Evolutionary conservation across 2,797 vertebrate genomes (phyloP), one percentile per base, ranked within the genome.

Genomic region (Darevskia nairensis): DNA sequence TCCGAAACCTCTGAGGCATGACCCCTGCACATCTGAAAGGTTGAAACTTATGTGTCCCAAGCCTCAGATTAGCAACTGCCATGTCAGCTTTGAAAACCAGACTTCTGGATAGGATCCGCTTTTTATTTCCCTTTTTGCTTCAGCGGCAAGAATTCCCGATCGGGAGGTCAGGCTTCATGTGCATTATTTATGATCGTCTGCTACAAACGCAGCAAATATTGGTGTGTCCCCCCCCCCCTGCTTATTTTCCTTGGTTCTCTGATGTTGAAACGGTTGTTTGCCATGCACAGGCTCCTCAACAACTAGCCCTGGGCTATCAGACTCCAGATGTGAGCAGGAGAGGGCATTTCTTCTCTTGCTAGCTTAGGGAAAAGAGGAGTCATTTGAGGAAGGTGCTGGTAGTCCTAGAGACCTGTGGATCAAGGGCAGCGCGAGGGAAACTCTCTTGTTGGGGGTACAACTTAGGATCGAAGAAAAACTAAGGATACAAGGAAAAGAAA

Each of bases 201-300:
- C 85, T 90, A 44, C 76, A 46, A 87, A 81, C 21, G 41, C 86
- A 86, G 72, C 15, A 93, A 84, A 85, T 82, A n/a, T 50, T 74
- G 1, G 4, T 27, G 27, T 66, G 85, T 59, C 71, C 29, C 21
- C 27, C 21, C 21, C 82, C 71, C 82, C 84, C 39, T 69, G 64
- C 61, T 61, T 92, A 82, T 78, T 89, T 81, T 82, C 39, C 72
- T 85, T 55, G 66, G 46, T 19, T 1, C 1, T 86, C 84, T 75
- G 44, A 32, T 85, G 82, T 87, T 93, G 90, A 93, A 95, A 84
- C 76, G 88, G 80, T 91, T 90, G 80, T 88, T 92, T 94, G 41
- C 77, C n/a, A 59, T 55, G 39, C 46, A 89, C 41, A 5, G 75
- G 32, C 39, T 89, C 84, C 80, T 87, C 88, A 86, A 8, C 35